phyloP scores from a whole-genome alignment of 2,888 invertebrate genomes.

The Noctua comes region DNA sequence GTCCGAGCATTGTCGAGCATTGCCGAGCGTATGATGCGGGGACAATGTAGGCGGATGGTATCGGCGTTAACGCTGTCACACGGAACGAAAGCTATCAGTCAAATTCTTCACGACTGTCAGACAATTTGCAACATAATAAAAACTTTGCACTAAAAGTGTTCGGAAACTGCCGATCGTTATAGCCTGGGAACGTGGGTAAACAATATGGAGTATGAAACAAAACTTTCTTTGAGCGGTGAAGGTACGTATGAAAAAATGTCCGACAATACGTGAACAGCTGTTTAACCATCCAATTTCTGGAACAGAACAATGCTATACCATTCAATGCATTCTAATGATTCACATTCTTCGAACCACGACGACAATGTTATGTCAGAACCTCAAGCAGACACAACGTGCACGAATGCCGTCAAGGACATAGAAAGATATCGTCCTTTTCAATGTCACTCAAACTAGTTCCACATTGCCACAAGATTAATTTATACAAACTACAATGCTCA shows the following conservation, averaged over 20 bases:
- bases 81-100: slow-evolving; percentile 85
- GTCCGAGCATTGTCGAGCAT: slow-evolving; percentile 48
- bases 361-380: slow-evolving; percentile 41
- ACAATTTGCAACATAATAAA: slow-evolving; percentile 83
- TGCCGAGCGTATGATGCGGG: slow-evolving; percentile 66
- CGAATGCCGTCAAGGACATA: slow-evolving; percentile 55
- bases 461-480: slow-evolving; percentile 33
- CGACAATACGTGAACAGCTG: slow-evolving; percentile 8
- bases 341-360: slow-evolving; percentile 32
- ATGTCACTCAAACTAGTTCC: slow-evolving; percentile 50
- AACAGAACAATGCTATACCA: slow-evolving; percentile 56
- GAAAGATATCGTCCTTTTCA: slow-evolving; percentile 53
- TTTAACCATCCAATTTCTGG: slow-evolving; percentile 39
- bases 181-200: slow-evolving; percentile 5
- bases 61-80: slow-evolving; percentile 75
- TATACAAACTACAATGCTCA: neutral
- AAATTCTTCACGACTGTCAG: slow-evolving; percentile 86
- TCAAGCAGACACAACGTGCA: slow-evolving; percentile 28
- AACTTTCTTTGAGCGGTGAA: neutral
- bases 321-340: slow-evolving; percentile 46
- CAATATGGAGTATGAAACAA: neutral
- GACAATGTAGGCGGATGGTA: slow-evolving; percentile 72
- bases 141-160: slow-evolving; percentile 60
- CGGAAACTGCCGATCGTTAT: slow-evolving; percentile 36
- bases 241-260: neutral